A percentile compares a stretch with the other conserved stretches of the same genome.
These are phyloP conservation scores for Spinibarbus caldwelli DNA, from an alignment of 2,797 vertebrate species.

Conservation along the genomic window DNA sequence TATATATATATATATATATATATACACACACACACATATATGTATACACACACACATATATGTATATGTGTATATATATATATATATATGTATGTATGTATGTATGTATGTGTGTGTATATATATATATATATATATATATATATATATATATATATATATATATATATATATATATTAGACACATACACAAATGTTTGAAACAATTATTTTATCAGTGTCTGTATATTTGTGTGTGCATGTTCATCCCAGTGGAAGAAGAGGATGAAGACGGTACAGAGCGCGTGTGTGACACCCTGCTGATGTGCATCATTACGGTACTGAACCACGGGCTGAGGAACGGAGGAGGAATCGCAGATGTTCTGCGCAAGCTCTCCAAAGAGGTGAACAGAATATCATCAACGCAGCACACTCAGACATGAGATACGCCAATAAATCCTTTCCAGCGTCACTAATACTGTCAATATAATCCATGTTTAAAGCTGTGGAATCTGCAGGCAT, in stretches of 20 bases:
- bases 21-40: too few relatives aligned
- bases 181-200: background rate
- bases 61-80: too few relatives aligned
- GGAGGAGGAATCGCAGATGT: conserved; percentile 96
- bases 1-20: too few relatives aligned
- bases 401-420: conserved; percentile 14
- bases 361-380: conserved; percentile 92
- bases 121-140: too few relatives aligned
- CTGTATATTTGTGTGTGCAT: conserved; percentile 32
- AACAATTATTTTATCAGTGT: background rate
- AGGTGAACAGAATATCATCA: conserved; percentile 75
- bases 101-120: too few relatives aligned
- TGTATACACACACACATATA: too few relatives aligned
- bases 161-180: too few relatives aligned
- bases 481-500: conserved; percentile 8
- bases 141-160: too few relatives aligned
- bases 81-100: too few relatives aligned
- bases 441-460: background rate
- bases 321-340: conserved; percentile 96
- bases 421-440: conserved; percentile 23
- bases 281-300: conserved; percentile 94
- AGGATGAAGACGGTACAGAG: conserved; percentile 80
- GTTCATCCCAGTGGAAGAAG: conserved; percentile 56
- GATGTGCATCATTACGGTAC: conserved; percentile 95
- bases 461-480: conserved; percentile 24